Conservation (phyloP, 1,140 invertebrate species). For the Trichoplusia ni region DNA sequence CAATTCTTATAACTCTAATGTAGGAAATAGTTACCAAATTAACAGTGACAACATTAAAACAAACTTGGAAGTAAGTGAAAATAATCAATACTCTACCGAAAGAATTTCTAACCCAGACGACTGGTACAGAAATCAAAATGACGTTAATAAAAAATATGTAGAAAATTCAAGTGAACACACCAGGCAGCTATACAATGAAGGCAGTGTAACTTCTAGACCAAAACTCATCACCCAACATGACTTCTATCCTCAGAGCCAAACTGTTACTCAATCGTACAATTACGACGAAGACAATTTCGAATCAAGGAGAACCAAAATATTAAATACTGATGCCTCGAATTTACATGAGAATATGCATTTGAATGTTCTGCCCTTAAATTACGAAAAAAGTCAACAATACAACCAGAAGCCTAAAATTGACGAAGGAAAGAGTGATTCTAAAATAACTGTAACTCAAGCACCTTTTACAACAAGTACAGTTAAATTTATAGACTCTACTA, state of each 20-base stretch:
- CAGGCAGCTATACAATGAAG: constrained; percentile 24
- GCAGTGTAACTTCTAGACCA: constrained; percentile 20
- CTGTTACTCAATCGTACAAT: constrained; percentile 55
- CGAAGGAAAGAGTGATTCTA: constrained; percentile 1
- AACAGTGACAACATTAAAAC: not conserved
- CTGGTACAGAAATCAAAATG: not conserved
- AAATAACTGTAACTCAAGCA: constrained; percentile 4
- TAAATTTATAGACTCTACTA: too few species aligned
- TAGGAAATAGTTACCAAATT: not conserved
- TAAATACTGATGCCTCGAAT: constrained; percentile 1
- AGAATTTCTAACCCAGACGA: not conserved
- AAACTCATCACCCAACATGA: constrained; percentile 37
- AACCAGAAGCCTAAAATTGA: not conserved
- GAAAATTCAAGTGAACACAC: constrained; percentile 12
- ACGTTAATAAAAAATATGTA: not conserved
- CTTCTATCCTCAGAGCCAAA: constrained; percentile 57
- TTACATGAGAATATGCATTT: constrained; percentile 2
- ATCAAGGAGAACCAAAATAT: constrained; percentile 43
- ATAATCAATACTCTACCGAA: constrained; percentile 4
- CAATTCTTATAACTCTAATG: not conserved
- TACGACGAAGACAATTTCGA: constrained; percentile 57
- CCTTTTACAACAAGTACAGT: not conserved
- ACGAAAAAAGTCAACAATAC: not conserved
- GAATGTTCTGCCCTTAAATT: constrained; percentile 19
- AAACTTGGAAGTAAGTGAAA: not conserved